These are phyloP conservation scores for Rotaria magnacalcarata DNA, from an alignment of 2,888 invertebrate genomes.

Conservation along the genomic window DNA sequence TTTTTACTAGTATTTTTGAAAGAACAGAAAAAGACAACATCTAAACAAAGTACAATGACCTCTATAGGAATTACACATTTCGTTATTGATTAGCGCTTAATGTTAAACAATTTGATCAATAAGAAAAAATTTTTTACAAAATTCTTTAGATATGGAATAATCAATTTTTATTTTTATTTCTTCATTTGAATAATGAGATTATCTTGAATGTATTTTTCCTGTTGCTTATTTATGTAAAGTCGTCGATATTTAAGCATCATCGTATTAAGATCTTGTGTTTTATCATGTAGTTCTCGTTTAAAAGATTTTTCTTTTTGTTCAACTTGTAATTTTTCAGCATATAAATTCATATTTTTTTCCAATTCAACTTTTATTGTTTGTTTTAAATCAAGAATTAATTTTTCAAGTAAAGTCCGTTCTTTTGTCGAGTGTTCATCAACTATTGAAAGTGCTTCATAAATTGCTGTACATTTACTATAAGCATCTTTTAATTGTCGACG, in stretches of 20 bases:
- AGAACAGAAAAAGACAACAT: neutral
- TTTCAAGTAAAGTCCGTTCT: neutral
- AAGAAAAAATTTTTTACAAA: neutral
- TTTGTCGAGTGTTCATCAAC: neutral
- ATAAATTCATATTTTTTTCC: neutral
- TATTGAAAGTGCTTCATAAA: neutral
- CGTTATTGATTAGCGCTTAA: neutral
- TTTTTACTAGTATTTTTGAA: neutral
- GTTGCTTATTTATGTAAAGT: neutral
- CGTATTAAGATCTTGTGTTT: neutral
- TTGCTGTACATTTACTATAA: neutral
- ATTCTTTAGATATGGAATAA: neutral
- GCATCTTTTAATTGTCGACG: conserved; percentile 1
- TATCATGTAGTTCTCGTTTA: neutral
- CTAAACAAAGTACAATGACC: neutral
- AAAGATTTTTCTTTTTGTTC: neutral
- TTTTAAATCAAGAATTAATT: neutral
- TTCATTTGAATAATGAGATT: neutral
- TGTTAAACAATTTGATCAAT: neutral
- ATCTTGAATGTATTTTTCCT: neutral
- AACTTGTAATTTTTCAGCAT: neutral
- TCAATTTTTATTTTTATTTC: neutral
- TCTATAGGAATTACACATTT: neutral
- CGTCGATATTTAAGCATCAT: neutral
- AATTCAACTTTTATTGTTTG: neutral